phyloP scores from a whole-genome alignment of 2,113 vertebrate genomes.

The Naja naja region DNA sequence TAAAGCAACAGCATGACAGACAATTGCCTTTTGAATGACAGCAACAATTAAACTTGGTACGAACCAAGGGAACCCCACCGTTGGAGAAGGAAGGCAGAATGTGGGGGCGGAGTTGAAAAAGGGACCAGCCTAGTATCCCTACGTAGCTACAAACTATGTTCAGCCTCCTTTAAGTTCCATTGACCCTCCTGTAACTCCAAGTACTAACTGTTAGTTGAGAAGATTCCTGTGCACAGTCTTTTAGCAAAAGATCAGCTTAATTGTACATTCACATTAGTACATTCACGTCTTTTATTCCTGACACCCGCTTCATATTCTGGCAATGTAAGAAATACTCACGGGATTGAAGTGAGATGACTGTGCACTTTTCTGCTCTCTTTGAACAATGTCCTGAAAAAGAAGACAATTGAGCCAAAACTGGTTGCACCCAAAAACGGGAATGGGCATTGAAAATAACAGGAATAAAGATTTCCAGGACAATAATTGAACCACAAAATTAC shows the following conservation, averaged over 20 bases:
- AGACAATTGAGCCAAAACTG: constrained; percentile 55
- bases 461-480: not conserved
- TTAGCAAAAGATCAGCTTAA: not conserved
- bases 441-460: not conserved
- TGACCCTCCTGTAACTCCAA: not conserved
- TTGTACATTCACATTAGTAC: not conserved
- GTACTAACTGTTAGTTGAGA: not conserved
- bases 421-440: not conserved
- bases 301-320: not conserved
- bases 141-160: not conserved
- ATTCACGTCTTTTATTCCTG: not conserved
- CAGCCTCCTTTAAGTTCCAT: not conserved
- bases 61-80: not conserved
- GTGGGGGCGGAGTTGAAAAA: not conserved
- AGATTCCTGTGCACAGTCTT: not conserved
- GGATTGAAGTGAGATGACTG: constrained; percentile 70
- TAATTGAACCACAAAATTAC: not conserved
- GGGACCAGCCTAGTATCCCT: not conserved
- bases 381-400: constrained; percentile 77
- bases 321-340: constrained; percentile 73
- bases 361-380: constrained; percentile 83
- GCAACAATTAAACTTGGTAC: not conserved
- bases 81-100: constrained; percentile 25
- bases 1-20: not conserved
- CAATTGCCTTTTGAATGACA: not conserved